These are phyloP conservation scores for Pipa parva DNA, from an alignment of 2,113 vertebrate genomes.

Conservation along the genomic window DNA sequence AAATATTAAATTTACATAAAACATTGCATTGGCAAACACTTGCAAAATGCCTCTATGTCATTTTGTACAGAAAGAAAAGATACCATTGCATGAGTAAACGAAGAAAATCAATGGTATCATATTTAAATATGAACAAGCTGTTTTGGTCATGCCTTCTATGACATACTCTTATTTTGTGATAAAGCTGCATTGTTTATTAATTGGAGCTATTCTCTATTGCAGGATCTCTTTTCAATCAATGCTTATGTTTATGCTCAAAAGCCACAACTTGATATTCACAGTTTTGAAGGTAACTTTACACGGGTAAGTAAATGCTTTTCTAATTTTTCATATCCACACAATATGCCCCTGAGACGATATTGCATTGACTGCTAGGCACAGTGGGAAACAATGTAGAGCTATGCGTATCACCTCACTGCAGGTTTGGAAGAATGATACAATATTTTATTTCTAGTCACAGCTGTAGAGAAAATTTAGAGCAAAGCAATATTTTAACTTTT, in stretches of 20 bases:
- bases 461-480: too few species aligned
- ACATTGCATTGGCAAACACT: slow-evolving; percentile 1
- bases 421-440: neutral
- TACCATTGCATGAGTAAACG: slow-evolving; percentile 34
- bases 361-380: slow-evolving; percentile 26
- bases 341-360: slow-evolving; percentile 42
- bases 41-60: slow-evolving; percentile 1
- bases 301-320: slow-evolving; percentile 68
- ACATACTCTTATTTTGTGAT: slow-evolving; percentile 38
- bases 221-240: slow-evolving; percentile 91
- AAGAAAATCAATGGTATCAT: slow-evolving; percentile 39
- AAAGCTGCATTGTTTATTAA: slow-evolving; percentile 36
- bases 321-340: slow-evolving; percentile 40
- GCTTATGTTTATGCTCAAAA: slow-evolving; percentile 90
- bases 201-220: slow-evolving; percentile 52
- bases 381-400: neutral
- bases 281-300: slow-evolving; percentile 96
- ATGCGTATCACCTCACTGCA: slow-evolving; percentile 16
- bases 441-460: too few species aligned
- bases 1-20: slow-evolving; percentile 15
- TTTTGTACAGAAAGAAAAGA: slow-evolving; percentile 28
- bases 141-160: slow-evolving; percentile 31
- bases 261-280: slow-evolving; percentile 95
- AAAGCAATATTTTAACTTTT: too few species aligned
- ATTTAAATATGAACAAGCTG: slow-evolving; percentile 29